These are phyloP conservation scores for Hydrozoanthus gracilis DNA, from an alignment of 92 coral and sea anemone genomes.

Conservation along the genomic window DNA sequence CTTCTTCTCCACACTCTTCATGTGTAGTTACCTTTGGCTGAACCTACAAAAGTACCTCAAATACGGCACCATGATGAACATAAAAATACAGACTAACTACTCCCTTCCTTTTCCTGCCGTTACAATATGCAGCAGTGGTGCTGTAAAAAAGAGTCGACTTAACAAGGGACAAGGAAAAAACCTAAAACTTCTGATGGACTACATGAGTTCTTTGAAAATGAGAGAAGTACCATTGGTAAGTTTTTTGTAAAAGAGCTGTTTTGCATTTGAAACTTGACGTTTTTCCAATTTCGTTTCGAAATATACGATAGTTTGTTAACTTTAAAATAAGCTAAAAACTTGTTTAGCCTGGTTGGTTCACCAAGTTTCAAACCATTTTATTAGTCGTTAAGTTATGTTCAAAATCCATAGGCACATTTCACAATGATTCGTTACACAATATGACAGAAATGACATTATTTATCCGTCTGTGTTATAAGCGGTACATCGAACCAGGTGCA, in stretches of 20 bases:
- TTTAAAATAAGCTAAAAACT: too few species aligned
- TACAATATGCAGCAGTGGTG: not conserved
- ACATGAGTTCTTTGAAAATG: not conserved
- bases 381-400: too few species aligned
- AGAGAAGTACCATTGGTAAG: not conserved
- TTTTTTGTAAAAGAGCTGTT: not conserved
- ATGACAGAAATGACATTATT: too few species aligned
- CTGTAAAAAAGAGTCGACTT: not conserved
- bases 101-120: constrained; percentile 19
- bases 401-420: too few species aligned
- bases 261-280: too few species aligned
- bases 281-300: too few species aligned
- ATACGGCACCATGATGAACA: not conserved
- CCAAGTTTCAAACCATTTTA: too few species aligned
- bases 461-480: too few species aligned
- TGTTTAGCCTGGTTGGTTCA: too few species aligned
- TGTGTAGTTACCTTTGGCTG: not conserved
- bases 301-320: too few species aligned
- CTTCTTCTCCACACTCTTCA: not conserved
- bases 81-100: not conserved
- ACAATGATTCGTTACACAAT: too few species aligned
- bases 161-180: not conserved
- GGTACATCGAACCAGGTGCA: too few species aligned
- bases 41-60: not conserved
- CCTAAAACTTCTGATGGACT: not conserved